These are phyloP conservation scores for Drosophila tropicalis DNA, from an alignment of 1,140 invertebrate species.

Conservation along the genomic window DNA sequence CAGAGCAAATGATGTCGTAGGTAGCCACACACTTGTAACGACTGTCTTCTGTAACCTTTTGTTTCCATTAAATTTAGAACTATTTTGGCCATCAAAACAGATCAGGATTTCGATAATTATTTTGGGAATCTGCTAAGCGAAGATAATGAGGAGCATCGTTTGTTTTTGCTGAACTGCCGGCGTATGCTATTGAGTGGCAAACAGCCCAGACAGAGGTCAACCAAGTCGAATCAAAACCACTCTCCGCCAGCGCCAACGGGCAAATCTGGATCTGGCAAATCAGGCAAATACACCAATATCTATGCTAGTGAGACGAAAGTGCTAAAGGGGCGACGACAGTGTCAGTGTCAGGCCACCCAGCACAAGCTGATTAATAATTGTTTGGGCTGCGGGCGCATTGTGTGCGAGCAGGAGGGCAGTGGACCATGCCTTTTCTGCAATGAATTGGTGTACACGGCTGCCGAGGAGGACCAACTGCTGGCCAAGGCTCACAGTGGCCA, in stretches of 20 bases:
- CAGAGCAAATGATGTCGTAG: constrained; percentile 87
- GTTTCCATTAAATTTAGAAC: constrained; percentile 84
- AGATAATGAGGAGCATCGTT: constrained; percentile 86
- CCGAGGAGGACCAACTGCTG: constrained; percentile 84
- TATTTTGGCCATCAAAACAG: constrained; percentile 87
- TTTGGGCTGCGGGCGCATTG: constrained; percentile 95
- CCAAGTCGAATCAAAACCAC: constrained; percentile 23
- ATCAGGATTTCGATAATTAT: constrained; percentile 88
- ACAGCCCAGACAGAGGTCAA: constrained; percentile 74
- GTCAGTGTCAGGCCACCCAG: constrained; percentile 96
- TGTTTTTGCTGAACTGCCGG: constrained; percentile 87
- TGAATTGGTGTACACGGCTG: constrained; percentile 90
- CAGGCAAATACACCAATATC: constrained; percentile 90
- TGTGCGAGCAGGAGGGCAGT: constrained; percentile 97
- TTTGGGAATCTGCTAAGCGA: constrained; percentile 87
- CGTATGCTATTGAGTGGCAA: constrained; percentile 84
- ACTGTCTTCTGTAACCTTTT: constrained; percentile 2
- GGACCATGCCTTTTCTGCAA: constrained; percentile 98
- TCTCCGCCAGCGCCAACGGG: constrained; percentile 32
- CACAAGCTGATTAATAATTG: constrained; percentile 98
- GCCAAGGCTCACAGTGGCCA: constrained; percentile 38
- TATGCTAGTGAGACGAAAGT: constrained; percentile 89
- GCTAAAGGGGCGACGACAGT: constrained; percentile 91
- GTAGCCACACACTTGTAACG: constrained; percentile 31
- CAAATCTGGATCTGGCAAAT: constrained; percentile 85